Evolutionary conservation across 2,113 vertebrate genomes (phyloP).

Genomic region (Plecturocebus donacophilus): DNA sequence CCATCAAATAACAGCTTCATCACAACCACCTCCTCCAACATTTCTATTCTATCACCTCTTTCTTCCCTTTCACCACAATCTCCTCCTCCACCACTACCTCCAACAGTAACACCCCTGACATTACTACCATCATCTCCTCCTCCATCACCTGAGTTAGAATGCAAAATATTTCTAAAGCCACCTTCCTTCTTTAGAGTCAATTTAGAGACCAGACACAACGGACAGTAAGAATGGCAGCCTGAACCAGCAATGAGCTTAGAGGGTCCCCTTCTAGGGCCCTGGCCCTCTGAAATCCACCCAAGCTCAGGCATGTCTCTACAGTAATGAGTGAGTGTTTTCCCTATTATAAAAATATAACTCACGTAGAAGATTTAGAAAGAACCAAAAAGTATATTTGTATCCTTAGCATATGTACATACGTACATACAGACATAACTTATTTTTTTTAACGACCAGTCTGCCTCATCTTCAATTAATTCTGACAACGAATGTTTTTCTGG

Average conservation of each 20-base stretch:
- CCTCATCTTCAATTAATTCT: neutral
- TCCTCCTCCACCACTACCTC: too few species aligned
- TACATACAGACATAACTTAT: neutral
- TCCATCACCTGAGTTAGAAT: neutral
- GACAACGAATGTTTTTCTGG: neutral
- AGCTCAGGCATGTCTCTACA: neutral
- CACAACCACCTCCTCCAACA: too few species aligned
- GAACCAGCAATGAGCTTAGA: neutral
- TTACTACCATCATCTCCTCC: too few species aligned
- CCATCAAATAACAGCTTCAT: too few species aligned
- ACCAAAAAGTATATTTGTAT: too few species aligned
- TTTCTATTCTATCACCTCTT: too few species aligned
- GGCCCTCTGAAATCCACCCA: neutral
- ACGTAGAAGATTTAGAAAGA: neutral
- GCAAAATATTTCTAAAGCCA: neutral
- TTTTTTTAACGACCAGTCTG: neutral
- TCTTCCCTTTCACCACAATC: too few species aligned
- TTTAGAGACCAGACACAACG: neutral
- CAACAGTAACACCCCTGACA: too few species aligned
- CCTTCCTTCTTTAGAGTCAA: neutral
- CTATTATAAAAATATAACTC: neutral
- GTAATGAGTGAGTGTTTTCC: neutral
- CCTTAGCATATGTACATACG: accelerated
- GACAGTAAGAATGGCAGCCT: neutral
- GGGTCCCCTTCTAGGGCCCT: too few species aligned